A percentile compares a stretch with the other conserved stretches of the same genome.
Evolutionary conservation across 2,888 invertebrate genomes (phyloP).

Genomic region (Ichneumoninae sp.): DNA sequence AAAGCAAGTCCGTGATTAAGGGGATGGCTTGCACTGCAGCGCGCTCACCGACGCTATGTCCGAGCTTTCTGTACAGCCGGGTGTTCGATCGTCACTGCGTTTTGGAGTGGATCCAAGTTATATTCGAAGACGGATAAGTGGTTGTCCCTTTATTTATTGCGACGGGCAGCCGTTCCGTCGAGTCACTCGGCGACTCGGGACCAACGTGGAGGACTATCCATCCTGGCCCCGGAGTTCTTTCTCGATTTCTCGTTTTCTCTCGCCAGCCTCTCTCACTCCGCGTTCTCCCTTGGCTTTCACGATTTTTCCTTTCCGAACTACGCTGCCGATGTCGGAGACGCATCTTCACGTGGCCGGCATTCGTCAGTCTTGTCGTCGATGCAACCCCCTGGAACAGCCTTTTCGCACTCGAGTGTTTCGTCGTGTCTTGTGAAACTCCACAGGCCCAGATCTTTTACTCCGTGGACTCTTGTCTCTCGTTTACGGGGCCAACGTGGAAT

Average conservation of each 20-base stretch:
- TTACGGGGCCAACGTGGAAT: slow-evolving; percentile 18
- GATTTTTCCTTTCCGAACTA: slow-evolving; percentile 43
- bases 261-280: slow-evolving; percentile 33
- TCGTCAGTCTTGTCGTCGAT: slow-evolving; percentile 61
- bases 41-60: slow-evolving; percentile 21
- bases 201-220: slow-evolving; percentile 56
- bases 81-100: slow-evolving; percentile 66
- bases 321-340: slow-evolving; percentile 29
- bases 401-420: slow-evolving; percentile 60
- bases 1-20: slow-evolving; percentile 55
- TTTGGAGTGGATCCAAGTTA: slow-evolving; percentile 69
- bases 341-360: slow-evolving; percentile 62
- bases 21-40: slow-evolving; percentile 44
- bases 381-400: slow-evolving; percentile 40
- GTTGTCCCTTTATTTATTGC: slow-evolving; percentile 70
- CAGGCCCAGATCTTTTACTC: slow-evolving; percentile 11
- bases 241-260: slow-evolving; percentile 46
- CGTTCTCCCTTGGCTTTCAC: slow-evolving; percentile 41
- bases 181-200: slow-evolving; percentile 48
- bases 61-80: slow-evolving; percentile 44
- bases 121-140: slow-evolving; percentile 69
- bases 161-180: slow-evolving; percentile 58
- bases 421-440: slow-evolving; percentile 31
- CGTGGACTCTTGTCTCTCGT: slow-evolving; percentile 16
- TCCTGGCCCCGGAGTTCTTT: slow-evolving; percentile 36